Evolutionary conservation across 2,888 invertebrate species (phyloP), one percentile per base, ranked within the genome.

Genomic region (Plagodis pulveraria): DNA sequence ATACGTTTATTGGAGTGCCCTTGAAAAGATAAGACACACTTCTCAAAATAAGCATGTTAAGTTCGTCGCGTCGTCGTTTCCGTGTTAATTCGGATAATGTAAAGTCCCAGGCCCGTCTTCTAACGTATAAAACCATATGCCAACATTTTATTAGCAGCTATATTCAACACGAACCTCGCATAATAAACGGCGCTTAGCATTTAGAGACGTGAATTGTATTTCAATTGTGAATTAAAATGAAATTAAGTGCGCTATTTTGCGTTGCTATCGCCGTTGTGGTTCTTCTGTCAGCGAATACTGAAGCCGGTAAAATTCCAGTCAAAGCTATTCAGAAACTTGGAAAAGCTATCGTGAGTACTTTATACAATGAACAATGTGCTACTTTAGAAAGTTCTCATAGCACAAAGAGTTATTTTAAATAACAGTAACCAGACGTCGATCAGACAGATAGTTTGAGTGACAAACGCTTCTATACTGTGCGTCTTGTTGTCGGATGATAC

Each of bases 201-300:
- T 33, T 33, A 6, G 22, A 41, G 35, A 48, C 36, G 43, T 52
- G 43, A 5, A 40, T 5, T 9, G n/a, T 9, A 10, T 10, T 6
- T 6, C 5, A 41, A 9, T 47, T 49, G 47, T 33, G 36, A 57
- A 43, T 7, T n/a, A 68, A 49, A 57, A 77, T 76, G 77, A 76
- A 73, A 56, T 63, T 69, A 11, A 60, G 56, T 49, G 51, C 32
- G 43, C 7, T 63, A 45, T 33, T 62, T 6, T 50, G 72, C 36
- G 34, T 70, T 6, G 55, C 64, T 0, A 34, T 73, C 6, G 55
- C 69, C 33, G 57, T 71, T 36, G 56, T 67, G 2, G 53, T 72
- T 22, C 41, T 75, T 9, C 46, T 66, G 7, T 57, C 68, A 7
- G 62, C 56, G 52, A 71, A 73, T 6, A 73, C 73, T 5, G 72